Evolutionary conservation across 2,113 vertebrate species (phyloP), one percentile per base, ranked within the genome.

Genomic region (Urocolius indicus): DNA sequence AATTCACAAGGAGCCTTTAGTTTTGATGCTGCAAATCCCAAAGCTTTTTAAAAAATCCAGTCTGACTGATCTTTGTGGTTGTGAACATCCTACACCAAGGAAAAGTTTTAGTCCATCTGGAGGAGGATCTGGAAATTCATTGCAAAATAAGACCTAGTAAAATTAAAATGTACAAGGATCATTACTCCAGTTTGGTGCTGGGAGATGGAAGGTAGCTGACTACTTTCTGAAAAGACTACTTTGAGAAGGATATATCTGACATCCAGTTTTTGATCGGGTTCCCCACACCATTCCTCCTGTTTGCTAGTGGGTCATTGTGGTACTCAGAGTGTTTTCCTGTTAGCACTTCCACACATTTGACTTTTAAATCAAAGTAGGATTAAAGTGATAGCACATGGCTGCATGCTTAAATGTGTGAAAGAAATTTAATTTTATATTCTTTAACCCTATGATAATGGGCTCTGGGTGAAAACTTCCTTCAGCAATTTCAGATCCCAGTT

Each of bases 21-120:
- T 58, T 85, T 61, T 84, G 27, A 46, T 88, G 51, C 12, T 16
- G 26, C 43, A 59, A 71, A 74, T 41, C 12, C 45, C 30, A 57
- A 27, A 9, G 4, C 9, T 36, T 43, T 78, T 27, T 11, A 0
- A 16, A 23, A 71, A 74, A 43, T 8, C 49, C 23, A 0, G 0
- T 26, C 41, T 43, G 43, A 20, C 29, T 5, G 3, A 38, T 76
- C 43, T 57, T 77, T 52, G 13, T 61, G 24, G 32, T 45, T 69
- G n/a, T 89, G 52, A 83, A 38, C 57, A 17, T 36, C 20, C 61
- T 41, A 26, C 4, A 17, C 26, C 14, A 5, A 32, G 55, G 51
- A 62, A 71, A 82, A 51, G 36, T 34, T 32, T 29, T 41, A 46
- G 24, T 79, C 63, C 59, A 18, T 49, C 24, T 68, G 51, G 19